phyloP scores from a whole-genome alignment of 2,888 invertebrate species.

The Clepsis dumicolana region DNA sequence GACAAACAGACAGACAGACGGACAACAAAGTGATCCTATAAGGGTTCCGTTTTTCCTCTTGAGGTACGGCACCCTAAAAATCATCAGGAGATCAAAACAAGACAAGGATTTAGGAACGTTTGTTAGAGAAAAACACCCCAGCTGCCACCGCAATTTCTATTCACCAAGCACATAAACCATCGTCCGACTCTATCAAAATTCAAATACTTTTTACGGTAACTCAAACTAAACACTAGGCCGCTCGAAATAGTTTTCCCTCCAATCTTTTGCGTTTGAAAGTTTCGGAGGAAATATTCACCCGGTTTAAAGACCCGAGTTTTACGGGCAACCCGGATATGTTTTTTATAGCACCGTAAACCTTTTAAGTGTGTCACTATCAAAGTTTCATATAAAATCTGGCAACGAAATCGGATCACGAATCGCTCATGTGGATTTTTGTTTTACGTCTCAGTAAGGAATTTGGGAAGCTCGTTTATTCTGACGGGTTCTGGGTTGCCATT shows the following conservation, averaged over 20 bases:
- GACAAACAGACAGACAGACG: no score
- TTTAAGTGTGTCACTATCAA: slow-evolving; percentile 41
- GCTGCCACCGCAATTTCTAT: no score
- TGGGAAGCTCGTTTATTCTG: not conserved
- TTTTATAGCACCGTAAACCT: slow-evolving; percentile 40
- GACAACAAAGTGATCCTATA: no score
- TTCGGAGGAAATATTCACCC: slow-evolving; percentile 22
- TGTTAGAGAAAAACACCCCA: no score
- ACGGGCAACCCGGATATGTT: slow-evolving; percentile 30
- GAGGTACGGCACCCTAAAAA: no score
- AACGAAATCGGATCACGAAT: slow-evolving; percentile 31
- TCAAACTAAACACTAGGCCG: slow-evolving; percentile 12
- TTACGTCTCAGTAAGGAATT: slow-evolving; percentile 15
- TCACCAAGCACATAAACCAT: not conserved
- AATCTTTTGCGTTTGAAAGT: slow-evolving; percentile 29
- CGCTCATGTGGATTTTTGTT: slow-evolving; percentile 6
- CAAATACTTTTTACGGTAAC: not conserved
- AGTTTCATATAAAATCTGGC: slow-evolving; percentile 39
- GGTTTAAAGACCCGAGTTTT: slow-evolving; percentile 27
- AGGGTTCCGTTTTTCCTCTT: no score
- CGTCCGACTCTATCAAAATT: not conserved
- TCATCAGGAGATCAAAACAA: no score
- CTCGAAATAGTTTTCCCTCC: slow-evolving; percentile 22
- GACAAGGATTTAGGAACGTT: no score
- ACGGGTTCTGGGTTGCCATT: not conserved